Percentiles rank a stretch among this genome's conserved stretches.
Conservation (phyloP, 2,113 vertebrate genomes). For the Cnemophilus loriae region DNA sequence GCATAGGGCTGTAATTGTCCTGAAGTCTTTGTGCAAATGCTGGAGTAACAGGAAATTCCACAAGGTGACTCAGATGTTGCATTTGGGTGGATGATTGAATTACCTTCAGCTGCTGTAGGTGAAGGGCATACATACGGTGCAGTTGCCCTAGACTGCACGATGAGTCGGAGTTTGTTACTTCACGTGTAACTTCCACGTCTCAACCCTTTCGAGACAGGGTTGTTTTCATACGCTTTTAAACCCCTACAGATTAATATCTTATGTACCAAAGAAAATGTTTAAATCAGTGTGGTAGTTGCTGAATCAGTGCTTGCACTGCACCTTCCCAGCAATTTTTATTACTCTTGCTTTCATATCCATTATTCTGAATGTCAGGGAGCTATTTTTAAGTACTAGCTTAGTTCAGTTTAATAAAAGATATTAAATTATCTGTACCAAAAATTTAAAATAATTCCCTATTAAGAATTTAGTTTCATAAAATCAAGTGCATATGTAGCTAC, state of each 20-base stretch:
- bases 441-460: neutral
- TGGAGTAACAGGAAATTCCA: neutral
- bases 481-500: neutral
- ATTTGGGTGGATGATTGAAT: neutral
- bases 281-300: slow-evolving; percentile 8
- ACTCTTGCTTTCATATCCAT: slow-evolving; percentile 29
- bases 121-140: neutral
- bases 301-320: slow-evolving; percentile 40
- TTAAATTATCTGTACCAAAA: slow-evolving; percentile 16
- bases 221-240: neutral
- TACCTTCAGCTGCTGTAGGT: neutral
- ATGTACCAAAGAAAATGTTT: slow-evolving; percentile 44
- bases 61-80: neutral
- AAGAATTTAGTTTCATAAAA: slow-evolving; percentile 18
- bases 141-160: neutral
- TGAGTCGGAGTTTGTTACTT: neutral
- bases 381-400: slow-evolving; percentile 44
- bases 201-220: neutral
- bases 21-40: neutral
- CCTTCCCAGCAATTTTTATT: slow-evolving; percentile 53
- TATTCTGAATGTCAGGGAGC: slow-evolving; percentile 48
- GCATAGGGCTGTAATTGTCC: neutral
- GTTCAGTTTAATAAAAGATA: slow-evolving; percentile 41
- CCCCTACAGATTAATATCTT: slow-evolving; percentile 5
- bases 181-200: neutral